Percentiles rank a stretch among this genome's conserved stretches.
These are phyloP conservation scores for Cyphomyrus plagiostoma DNA, from an alignment of 2,113 vertebrate genomes.

Conservation along the genomic window DNA sequence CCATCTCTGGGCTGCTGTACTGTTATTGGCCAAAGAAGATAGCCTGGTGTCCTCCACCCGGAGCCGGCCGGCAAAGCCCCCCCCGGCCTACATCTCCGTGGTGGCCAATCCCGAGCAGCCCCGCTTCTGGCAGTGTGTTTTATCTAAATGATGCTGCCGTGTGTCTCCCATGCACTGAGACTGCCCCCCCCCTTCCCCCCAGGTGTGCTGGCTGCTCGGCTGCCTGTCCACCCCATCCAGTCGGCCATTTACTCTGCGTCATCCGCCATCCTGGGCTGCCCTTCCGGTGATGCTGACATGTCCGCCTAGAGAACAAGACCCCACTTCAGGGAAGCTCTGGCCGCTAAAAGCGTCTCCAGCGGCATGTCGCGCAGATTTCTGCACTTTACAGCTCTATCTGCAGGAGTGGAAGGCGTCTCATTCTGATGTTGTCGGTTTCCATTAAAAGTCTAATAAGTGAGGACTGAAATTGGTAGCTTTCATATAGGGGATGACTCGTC, in stretches of 20 bases:
- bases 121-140: constrained; percentile 61
- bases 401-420: constrained; percentile 48
- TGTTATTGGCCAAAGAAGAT: constrained; percentile 69
- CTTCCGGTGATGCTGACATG: not conserved
- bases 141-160: constrained; percentile 63
- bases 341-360: constrained; percentile 35
- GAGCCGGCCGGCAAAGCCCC: constrained; percentile 52
- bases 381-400: constrained; percentile 44
- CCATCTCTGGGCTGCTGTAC: constrained; percentile 75
- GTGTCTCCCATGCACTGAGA: constrained; percentile 56
- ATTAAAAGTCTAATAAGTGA: constrained; percentile 56
- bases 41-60: constrained; percentile 66
- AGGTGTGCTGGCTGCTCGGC: constrained; percentile 11
- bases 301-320: not conserved
- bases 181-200: constrained; percentile 42
- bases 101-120: constrained; percentile 50
- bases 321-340: constrained; percentile 3
- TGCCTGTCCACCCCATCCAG: constrained; percentile 7
- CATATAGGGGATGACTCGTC: constrained; percentile 58
- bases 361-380: constrained; percentile 45
- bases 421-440: constrained; percentile 39
- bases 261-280: constrained; percentile 6
- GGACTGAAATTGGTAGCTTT: constrained; percentile 65
- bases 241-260: not conserved
- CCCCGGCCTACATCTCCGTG: constrained; percentile 47